Evolutionary conservation across 2,113 vertebrate genomes (phyloP).

Genomic region (Sander vitreus): DNA sequence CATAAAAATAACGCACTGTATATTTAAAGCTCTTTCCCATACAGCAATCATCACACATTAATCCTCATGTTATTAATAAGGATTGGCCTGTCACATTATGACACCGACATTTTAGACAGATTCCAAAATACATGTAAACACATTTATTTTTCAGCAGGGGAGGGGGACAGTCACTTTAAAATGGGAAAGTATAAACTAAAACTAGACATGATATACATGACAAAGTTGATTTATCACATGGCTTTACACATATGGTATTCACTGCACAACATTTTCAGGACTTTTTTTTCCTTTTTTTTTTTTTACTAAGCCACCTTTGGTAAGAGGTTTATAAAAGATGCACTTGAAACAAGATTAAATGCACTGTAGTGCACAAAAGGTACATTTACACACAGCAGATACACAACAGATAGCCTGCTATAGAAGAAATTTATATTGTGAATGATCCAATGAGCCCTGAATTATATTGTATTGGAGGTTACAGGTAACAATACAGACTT

Average conservation of each 20-base stretch:
- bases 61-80: conserved; percentile 6
- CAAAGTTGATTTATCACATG: conserved; percentile 23
- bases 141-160: not conserved
- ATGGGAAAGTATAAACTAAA: not conserved
- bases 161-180: not conserved
- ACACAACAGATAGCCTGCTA: conserved; percentile 23
- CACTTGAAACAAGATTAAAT: conserved; percentile 49
- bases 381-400: conserved; percentile 45
- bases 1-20: conserved; percentile 66
- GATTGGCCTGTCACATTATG: conserved; percentile 12
- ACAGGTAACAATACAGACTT: conserved; percentile 15
- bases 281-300: conserved; percentile 12
- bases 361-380: conserved; percentile 25
- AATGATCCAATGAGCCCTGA: conserved; percentile 42
- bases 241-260: conserved; percentile 25
- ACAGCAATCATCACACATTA: conserved; percentile 37
- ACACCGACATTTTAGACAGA: conserved; percentile 16
- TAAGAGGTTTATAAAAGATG: conserved; percentile 57
- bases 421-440: conserved; percentile 14
- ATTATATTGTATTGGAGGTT: conserved; percentile 6
- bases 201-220: not conserved
- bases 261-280: conserved; percentile 36
- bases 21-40: conserved; percentile 69
- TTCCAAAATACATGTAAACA: conserved; percentile 28
- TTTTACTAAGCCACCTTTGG: conserved; percentile 79